phyloP scores from a whole-genome alignment of 2,113 vertebrate genomes.

The Oncorhynchus kisutch region DNA sequence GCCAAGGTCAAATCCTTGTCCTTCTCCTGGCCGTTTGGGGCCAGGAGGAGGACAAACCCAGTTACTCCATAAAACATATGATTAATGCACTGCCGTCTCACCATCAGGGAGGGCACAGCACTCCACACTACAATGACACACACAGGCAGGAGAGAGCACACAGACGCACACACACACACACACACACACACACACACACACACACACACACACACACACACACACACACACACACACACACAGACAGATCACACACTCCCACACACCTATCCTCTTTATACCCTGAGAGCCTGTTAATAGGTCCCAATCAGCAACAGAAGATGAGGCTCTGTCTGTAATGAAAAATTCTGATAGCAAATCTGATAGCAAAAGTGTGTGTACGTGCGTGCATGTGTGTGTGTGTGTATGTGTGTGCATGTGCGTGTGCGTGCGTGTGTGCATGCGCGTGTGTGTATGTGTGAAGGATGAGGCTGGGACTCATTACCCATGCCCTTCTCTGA shows the following conservation, averaged over 20 bases:
- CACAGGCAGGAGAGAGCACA: neutral
- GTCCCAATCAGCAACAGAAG: slow-evolving; percentile 3
- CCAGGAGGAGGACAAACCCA: slow-evolving; percentile 52
- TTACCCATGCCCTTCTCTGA: slow-evolving; percentile 56
- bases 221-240: neutral
- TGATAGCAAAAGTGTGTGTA: slow-evolving; percentile 11
- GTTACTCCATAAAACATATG: slow-evolving; percentile 64
- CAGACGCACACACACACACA: slow-evolving; percentile 20
- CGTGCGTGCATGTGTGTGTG: no score
- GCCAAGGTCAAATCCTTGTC: slow-evolving; percentile 47
- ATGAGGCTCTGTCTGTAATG: slow-evolving; percentile 43
- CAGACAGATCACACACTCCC: neutral
- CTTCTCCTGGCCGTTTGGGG: slow-evolving; percentile 39
- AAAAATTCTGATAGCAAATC: slow-evolving; percentile 38
- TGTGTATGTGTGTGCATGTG: no score
- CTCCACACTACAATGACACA: slow-evolving; percentile 57
- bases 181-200: neutral
- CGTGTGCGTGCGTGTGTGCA: no score
- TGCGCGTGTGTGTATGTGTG: no score
- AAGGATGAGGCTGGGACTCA: slow-evolving; percentile 47
- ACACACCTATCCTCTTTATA: slow-evolving; percentile 12
- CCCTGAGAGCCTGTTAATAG: slow-evolving; percentile 25
- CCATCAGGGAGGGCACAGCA: slow-evolving; percentile 31
- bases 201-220: slow-evolving; percentile 37
- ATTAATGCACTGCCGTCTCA: slow-evolving; percentile 67